Evolutionary conservation across 2,797 vertebrate species (phyloP), one percentile per base, ranked within the genome.

Genomic region (Poeciliopsis gracilis): DNA sequence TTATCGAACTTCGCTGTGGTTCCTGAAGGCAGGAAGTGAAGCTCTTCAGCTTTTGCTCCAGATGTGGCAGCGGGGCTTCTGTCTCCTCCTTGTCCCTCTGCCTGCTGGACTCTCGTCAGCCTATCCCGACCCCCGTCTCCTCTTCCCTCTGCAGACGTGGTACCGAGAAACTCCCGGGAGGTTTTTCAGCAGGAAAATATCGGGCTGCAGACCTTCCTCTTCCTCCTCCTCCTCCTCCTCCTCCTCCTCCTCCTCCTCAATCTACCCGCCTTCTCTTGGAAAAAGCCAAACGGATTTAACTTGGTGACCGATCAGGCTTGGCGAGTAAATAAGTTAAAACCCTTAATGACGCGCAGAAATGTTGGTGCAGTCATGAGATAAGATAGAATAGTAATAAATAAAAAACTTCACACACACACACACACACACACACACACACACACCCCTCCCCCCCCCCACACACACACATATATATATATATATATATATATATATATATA

Each of bases 101-200:
- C 82, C 83, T 77, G 79, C 77, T 75, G 5, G 83, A 84, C 70
- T 85, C 25, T 70, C 30, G 38, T 75, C 81, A 73, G 77, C 51
- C 90, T 88, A 72, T 90, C 88, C 77, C 78, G 83, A 83, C 88
- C 90, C 76, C 75, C 66, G 84, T 85, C 77, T 87, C 83, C 84
- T 90, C 86, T 89, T 88, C 15, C 72, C 71, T 89, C 88, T 95
- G 95, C 93, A 93, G 93, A 96, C 95, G 95, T 96, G 95, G 94
- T 96, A 86, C 87, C 87, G 89, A 70, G 86, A 89, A 85, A 15
- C 72, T 86, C 91, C 90, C 84, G 28, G 36, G 89, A 91, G 91
- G 91, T 86, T 77, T 69, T 89, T 77, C 5, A 81, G 89, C 80
- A 80, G 84, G 86, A 92, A 92, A 91, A 87, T 36, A 78, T 80